Base-by-base conservation (phyloP, 2,113 vertebrate genomes). In the Pardalotus punctatus region DNA sequence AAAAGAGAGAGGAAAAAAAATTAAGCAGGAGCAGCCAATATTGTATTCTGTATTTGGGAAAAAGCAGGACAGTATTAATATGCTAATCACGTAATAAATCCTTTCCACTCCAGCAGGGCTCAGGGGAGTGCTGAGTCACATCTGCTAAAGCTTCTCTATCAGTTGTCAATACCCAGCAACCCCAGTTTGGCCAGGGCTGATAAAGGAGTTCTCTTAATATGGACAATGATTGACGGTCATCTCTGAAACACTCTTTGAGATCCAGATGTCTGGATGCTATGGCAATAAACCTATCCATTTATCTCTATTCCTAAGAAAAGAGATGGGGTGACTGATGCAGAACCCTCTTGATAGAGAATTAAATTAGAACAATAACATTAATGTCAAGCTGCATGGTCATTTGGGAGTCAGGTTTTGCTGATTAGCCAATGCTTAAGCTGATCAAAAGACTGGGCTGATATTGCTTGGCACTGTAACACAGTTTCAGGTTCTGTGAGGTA, bases 51-150 rank as follows among this genome's bases (percentile, higher is more conserved):
- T 71, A 29, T 61, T 82, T 60, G 57, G 61, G 57, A 11, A 48
- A 83, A 82, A 65, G 42, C 74, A 42, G 62, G 51, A 11, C 31
- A 69, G 12, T 76, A 76, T 96, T 91, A 90, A 85, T 48, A 94
- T 92, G 74, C 36, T 94, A 94, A 91, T 82, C 4, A 12, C 25
- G 31, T 57, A 79, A 74, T 64, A 95, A 94, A 92, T 88, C 78
- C 88, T 92, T 81, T 76, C 62, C 66, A 72, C 53, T 65, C 36
- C 36, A 73, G 28, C 62, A 69, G 45, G 48, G 18, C 88, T 92
- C 88, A 80, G 36, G 79, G 82, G 58, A 93, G 7, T 57, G 45
- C 61, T 72, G 54, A 76, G 74, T 76, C 62, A 60, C 85, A 81
- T 81, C 81, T 85, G 92, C 74, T 92, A 14, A 66, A 91, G 92